Evolutionary conservation across 2,113 vertebrate genomes (phyloP).

Genomic region (Calonectris borealis): DNA sequence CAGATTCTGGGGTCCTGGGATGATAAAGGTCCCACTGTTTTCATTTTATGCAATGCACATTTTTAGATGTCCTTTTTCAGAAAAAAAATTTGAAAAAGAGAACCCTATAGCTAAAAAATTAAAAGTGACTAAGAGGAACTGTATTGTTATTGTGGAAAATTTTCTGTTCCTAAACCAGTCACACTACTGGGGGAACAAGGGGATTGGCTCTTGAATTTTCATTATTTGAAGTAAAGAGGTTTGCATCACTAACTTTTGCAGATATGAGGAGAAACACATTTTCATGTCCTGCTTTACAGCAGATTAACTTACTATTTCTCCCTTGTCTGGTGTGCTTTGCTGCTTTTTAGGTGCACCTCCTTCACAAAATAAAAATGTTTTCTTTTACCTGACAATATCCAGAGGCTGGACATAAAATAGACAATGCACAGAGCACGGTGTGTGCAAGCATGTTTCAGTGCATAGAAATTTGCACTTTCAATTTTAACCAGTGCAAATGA

Average conservation of each 20-base stretch:
- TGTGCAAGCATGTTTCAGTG: not conserved
- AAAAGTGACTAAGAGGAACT: not conserved
- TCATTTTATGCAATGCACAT: not conserved
- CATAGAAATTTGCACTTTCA: slow-evolving; percentile 20
- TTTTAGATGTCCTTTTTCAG: not conserved
- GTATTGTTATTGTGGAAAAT: not conserved
- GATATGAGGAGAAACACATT: not conserved
- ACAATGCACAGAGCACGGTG: not conserved
- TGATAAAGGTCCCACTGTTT: not conserved
- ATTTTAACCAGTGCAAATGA: not conserved
- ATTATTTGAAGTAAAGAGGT: not conserved
- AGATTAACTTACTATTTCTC: not conserved
- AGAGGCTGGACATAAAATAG: slow-evolving; percentile 22
- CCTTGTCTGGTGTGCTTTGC: not conserved
- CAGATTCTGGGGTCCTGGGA: not conserved
- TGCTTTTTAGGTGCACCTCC: slow-evolving; percentile 23
- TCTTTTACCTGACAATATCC: slow-evolving; percentile 23
- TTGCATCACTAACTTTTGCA: not conserved
- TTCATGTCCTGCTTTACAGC: not conserved
- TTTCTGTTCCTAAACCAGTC: not conserved
- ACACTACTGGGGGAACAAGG: not conserved
- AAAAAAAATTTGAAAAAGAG: not conserved
- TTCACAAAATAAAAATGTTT: slow-evolving; percentile 3
- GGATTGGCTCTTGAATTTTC: not conserved
- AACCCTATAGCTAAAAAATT: not conserved